Percentiles rank a stretch among this genome's conserved stretches.
Conservation (phyloP, 2,797 vertebrate genomes). For the Microhierax caerulescens region DNA sequence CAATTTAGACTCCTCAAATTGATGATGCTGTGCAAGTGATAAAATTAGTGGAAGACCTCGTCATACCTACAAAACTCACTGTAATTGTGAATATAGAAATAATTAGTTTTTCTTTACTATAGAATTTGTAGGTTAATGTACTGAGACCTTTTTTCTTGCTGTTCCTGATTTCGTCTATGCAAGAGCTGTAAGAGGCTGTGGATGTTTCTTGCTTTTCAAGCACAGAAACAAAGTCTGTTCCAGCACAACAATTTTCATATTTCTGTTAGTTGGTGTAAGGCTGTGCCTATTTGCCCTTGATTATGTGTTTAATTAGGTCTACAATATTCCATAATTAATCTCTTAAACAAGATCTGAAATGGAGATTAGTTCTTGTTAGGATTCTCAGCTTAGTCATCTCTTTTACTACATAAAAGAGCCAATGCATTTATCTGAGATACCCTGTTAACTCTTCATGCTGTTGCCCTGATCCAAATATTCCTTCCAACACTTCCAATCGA, state of each 20-base stretch:
- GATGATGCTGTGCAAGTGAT: not conserved
- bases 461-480: not conserved
- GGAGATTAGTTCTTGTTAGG: not conserved
- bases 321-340: slow-evolving; percentile 35
- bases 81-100: not conserved
- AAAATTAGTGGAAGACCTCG: not conserved
- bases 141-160: not conserved
- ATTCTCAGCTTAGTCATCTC: slow-evolving; percentile 1
- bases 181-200: not conserved
- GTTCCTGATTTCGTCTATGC: not conserved
- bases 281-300: not conserved
- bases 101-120: not conserved
- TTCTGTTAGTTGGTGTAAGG: not conserved
- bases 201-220: not conserved
- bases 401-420: not conserved
- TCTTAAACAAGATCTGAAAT: slow-evolving; percentile 41
- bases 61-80: not conserved
- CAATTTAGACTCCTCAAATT: not conserved
- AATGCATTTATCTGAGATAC: not conserved
- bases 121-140: not conserved
- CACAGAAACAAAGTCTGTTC: not conserved
- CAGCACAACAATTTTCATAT: not conserved
- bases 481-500: not conserved
- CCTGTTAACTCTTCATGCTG: not conserved
- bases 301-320: slow-evolving; percentile 28